Evolutionary conservation across 2,113 vertebrate species (phyloP), one percentile per base, ranked within the genome.

Genomic region (Dasyprocta punctata): DNA sequence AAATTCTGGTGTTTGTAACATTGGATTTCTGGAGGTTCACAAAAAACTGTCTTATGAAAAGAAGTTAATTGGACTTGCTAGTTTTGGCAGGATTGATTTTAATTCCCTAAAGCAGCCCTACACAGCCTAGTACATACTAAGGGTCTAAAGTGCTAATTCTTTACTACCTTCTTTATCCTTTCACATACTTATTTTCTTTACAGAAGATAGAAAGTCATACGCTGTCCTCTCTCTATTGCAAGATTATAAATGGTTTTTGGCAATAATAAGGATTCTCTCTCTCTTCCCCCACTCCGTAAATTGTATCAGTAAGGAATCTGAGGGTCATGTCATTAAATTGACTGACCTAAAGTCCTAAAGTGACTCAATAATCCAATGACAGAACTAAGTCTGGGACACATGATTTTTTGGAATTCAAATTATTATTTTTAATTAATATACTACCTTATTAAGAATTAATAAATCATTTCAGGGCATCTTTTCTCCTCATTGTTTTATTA

Each of bases 221-320:
- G 6, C 5, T 65, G 0, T 7, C 14, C 2, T 63, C 44, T 65
- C 2, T 19, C 2, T 8, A 24, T 24, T 87, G 1, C 1, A 83
- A 0, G 20, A 56, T 60, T 86, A 65, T 22, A 92, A 89, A 78
- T 3, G 44, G 1, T 49, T 63, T 89, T 78, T 82, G 19, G 22
- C 44, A 26, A 47, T 47, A 80, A 7, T 69, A 83, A 10, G 6
- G 87, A 86, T 87, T 67, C 16, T 22, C 49, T 75, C 30, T 33
- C 10, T 63, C 61, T 30, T 63, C 28, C 2, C 12, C 69, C 63
- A 13, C 2, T 2, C 9, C 17, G n/a, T 0, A 13, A 41, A 44
- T 81, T 94, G 94, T 82, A 77, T 38, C 47, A 71, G 38, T n/a
- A 49, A 97, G 7, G 10, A 81, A 36, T 33, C 6, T 38, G 11